Evolutionary conservation across 1,140 invertebrate genomes (phyloP).

Genomic region (Nilaparvata lugens): DNA sequence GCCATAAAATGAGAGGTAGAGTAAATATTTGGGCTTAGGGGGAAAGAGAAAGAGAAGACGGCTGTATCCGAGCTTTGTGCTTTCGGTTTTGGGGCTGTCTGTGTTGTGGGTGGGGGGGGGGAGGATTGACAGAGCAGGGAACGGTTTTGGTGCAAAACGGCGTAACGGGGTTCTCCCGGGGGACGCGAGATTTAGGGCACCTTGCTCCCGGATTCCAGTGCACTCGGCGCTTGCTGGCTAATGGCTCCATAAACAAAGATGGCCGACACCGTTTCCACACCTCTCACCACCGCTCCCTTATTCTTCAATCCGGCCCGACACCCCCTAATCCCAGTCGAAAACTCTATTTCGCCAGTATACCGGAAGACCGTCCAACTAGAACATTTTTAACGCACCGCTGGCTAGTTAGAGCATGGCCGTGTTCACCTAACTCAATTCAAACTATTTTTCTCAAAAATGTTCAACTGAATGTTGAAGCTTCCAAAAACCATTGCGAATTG

Average conservation of each 20-base stretch:
- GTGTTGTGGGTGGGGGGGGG: constrained; percentile 17
- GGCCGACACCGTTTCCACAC: not conserved
- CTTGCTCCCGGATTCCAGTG: constrained; percentile 29
- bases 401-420: not conserved
- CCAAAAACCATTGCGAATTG: too few species aligned
- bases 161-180: constrained; percentile 20
- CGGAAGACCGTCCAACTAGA: not conserved
- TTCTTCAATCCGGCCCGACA: too few species aligned
- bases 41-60: constrained; percentile 11
- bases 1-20: constrained; percentile 36
- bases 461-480: too few species aligned
- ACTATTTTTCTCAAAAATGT: too few species aligned
- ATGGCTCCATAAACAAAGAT: constrained; percentile 18
- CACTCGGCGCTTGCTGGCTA: constrained; percentile 32
- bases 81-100: constrained; percentile 20
- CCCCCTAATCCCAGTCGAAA: too few species aligned
- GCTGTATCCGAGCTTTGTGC: constrained; percentile 6
- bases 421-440: too few species aligned
- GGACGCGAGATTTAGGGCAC: constrained; percentile 32
- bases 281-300: too few species aligned
- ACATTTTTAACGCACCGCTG: not conserved
- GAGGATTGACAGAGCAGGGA: constrained; percentile 20
- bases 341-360: too few species aligned
- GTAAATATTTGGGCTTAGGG: constrained; percentile 20
- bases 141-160: constrained; percentile 17